These are phyloP conservation scores for Monopterus albus DNA, from an alignment of 2,113 vertebrate species.

Conservation along the genomic window DNA sequence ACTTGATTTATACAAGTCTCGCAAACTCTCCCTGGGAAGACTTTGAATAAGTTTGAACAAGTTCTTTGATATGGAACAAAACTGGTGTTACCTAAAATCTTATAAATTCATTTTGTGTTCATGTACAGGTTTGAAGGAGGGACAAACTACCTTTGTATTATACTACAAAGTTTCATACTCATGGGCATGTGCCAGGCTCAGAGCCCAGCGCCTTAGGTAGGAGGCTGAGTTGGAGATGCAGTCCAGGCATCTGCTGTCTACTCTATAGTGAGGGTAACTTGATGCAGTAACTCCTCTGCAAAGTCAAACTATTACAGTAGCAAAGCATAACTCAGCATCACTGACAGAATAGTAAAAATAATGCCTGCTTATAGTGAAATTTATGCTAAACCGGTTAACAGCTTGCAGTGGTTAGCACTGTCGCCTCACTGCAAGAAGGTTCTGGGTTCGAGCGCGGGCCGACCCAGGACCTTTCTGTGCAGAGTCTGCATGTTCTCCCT, in stretches of 20 bases:
- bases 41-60: no score
- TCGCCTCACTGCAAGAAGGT: no score
- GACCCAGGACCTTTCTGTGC: no score
- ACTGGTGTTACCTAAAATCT: not conserved
- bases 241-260: conserved; percentile 95
- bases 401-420: no score
- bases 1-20: no score
- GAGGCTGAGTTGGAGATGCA: conserved; percentile 98
- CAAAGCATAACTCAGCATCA: not conserved
- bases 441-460: no score
- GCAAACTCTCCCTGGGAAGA: no score
- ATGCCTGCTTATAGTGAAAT: not conserved
- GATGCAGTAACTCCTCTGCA: conserved; percentile 90
- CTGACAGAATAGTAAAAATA: not conserved
- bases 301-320: conserved; percentile 86
- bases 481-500: no score
- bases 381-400: not conserved
- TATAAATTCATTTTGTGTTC: not conserved
- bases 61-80: no score
- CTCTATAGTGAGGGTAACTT: conserved; percentile 95
- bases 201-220: conserved; percentile 96
- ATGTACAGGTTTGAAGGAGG: not conserved
- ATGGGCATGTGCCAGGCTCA: conserved; percentile 97
- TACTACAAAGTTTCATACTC: conserved; percentile 73
- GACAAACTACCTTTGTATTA: not conserved